Conservation (phyloP, 2,888 invertebrate genomes). For the Drosophila imparisetae region DNA sequence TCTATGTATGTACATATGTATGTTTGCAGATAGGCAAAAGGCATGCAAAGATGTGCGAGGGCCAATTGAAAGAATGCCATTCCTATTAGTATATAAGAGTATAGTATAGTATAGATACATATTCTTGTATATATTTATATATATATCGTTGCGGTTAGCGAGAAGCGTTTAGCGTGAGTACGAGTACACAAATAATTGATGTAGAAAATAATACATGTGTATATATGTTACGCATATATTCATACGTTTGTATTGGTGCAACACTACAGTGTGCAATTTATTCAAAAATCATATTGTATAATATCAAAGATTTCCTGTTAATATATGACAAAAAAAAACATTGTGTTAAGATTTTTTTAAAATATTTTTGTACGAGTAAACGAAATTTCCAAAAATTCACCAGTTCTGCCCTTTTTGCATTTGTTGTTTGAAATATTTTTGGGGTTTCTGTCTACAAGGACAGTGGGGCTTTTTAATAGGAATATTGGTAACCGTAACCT, state of each 20-base stretch:
- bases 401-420: constrained; percentile 41
- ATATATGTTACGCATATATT: constrained; percentile 8
- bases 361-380: constrained; percentile 9
- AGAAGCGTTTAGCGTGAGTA: constrained; percentile 54
- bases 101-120: constrained; percentile 18
- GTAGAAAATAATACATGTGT: constrained; percentile 12
- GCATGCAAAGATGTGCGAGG: constrained; percentile 67
- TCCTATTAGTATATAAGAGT: constrained; percentile 55
- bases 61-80: constrained; percentile 38
- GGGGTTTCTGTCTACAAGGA: constrained; percentile 36
- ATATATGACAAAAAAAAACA: constrained; percentile 20
- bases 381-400: constrained; percentile 42
- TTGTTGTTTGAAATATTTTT: constrained; percentile 15
- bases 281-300: constrained; percentile 32
- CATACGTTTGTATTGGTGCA: constrained; percentile 13
- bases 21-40: constrained; percentile 23
- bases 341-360: constrained; percentile 26
- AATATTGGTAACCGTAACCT: constrained; percentile 75
- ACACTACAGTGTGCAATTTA: constrained; percentile 39
- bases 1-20: no score
- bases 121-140: constrained; percentile 21
- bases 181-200: constrained; percentile 23
- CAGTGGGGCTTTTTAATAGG: constrained; percentile 60
- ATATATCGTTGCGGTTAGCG: constrained; percentile 54
- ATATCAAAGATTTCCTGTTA: constrained; percentile 25